phyloP scores from a whole-genome alignment of 1,140 invertebrate species.

The fruit fly (Drosophila melanogaster) region Release_6_plus_ISO1_MT NT_033777.3:10551501-10552000 shows the following conservation, averaged over 20 bases:
- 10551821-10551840: conserved; percentile 57
- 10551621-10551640: too few relatives aligned
- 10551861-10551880: conserved; percentile 42
- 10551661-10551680: conserved; percentile 15
- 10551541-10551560: not conserved
- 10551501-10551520: conserved; percentile 16
- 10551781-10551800: conserved; percentile 59
- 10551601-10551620: too few relatives aligned
- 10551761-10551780: conserved; percentile 2
- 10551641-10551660: not conserved
- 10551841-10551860: conserved; percentile 67
- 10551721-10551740: conserved; percentile 34
- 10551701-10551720: conserved; percentile 55
- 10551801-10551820: conserved; percentile 60
- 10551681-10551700: conserved; percentile 80
- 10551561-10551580: too few relatives aligned
- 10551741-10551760: conserved; percentile 12
- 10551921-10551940: conserved; percentile 2
- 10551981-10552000: conserved; percentile 84
- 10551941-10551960: conserved; percentile 58
- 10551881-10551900: conserved; percentile 1
- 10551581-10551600: too few relatives aligned
- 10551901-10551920: conserved; percentile 16
- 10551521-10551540: conserved; percentile 22
- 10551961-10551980: conserved; percentile 75